Evolutionary conservation across 1,140 invertebrate species (phyloP).

Genomic region (Drosophila murphyi): DNA sequence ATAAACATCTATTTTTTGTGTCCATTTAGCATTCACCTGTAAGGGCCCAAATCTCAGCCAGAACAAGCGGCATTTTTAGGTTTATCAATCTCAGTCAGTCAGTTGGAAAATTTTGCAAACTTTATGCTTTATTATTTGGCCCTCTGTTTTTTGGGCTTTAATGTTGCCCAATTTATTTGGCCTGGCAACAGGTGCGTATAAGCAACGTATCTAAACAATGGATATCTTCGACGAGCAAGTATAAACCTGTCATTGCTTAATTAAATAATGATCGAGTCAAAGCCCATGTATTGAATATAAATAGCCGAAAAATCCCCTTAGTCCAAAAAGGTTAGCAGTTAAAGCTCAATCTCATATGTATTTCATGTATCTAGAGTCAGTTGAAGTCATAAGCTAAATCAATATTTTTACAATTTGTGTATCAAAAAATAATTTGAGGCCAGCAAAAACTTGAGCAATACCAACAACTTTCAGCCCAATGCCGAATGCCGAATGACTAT

Average conservation of each 20-base stretch:
- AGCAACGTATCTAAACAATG: background rate
- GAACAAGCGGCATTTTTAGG: background rate
- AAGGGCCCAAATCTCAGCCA: background rate
- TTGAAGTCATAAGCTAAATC: slow-evolving; percentile 41
- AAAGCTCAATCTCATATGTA: background rate
- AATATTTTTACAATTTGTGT: slow-evolving; percentile 55
- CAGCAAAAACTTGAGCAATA: slow-evolving; percentile 43
- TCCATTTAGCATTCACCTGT: slow-evolving; percentile 2
- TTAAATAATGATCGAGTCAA: slow-evolving; percentile 66
- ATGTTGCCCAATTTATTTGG: background rate
- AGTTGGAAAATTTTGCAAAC: background rate
- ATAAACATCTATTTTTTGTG: background rate
- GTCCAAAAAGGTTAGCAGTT: slow-evolving; percentile 11
- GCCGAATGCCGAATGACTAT: background rate
- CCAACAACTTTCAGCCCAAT: slow-evolving; percentile 15
- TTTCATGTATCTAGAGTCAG: background rate
- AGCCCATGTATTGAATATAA: background rate
- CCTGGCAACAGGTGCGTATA: background rate
- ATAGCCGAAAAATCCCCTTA: too few species aligned
- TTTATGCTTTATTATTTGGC: background rate
- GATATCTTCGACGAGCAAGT: background rate
- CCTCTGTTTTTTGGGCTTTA: background rate
- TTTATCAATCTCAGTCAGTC: background rate
- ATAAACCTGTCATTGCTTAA: slow-evolving; percentile 42
- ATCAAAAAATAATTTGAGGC: slow-evolving; percentile 64